Conservation (phyloP, 2,113 vertebrate genomes). For the Thryonomys swinderianus region DNA sequence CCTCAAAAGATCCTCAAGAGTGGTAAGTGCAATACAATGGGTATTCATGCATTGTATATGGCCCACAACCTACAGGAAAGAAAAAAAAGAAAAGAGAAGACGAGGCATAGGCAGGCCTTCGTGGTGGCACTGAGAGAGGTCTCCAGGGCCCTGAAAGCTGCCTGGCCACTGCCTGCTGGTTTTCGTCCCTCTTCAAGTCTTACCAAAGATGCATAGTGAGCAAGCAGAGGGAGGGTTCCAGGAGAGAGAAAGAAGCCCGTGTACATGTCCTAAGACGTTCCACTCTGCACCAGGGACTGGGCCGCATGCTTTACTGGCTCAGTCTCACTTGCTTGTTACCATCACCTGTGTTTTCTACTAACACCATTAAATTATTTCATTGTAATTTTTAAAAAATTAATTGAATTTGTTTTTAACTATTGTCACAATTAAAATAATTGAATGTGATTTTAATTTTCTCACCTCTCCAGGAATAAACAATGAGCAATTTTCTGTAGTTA, state of each 20-base stretch:
- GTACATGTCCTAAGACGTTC: fast-evolving
- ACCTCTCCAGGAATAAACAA: background rate
- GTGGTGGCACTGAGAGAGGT: background rate
- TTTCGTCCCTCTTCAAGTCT: background rate
- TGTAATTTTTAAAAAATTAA: background rate
- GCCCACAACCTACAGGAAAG: fast-evolving
- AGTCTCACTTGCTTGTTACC: background rate
- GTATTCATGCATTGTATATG: fast-evolving
- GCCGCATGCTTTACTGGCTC: fast-evolving
- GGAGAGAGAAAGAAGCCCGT: background rate
- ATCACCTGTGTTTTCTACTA: background rate
- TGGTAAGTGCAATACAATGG: background rate
- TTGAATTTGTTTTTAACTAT: background rate
- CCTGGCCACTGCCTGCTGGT: background rate
- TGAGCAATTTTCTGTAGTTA: background rate
- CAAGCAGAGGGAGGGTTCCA: background rate
- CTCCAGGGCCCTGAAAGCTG: too few species aligned
- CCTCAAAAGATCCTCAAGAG: background rate
- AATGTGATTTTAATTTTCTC: background rate
- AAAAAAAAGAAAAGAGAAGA: background rate
- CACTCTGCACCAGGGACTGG: background rate
- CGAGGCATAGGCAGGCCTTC: fast-evolving
- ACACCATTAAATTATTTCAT: background rate
- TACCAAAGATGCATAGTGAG: background rate
- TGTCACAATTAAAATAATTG: background rate